Evolutionary conservation across 2,797 vertebrate species (phyloP).

Genomic region (Enoplosus armatus): DNA sequence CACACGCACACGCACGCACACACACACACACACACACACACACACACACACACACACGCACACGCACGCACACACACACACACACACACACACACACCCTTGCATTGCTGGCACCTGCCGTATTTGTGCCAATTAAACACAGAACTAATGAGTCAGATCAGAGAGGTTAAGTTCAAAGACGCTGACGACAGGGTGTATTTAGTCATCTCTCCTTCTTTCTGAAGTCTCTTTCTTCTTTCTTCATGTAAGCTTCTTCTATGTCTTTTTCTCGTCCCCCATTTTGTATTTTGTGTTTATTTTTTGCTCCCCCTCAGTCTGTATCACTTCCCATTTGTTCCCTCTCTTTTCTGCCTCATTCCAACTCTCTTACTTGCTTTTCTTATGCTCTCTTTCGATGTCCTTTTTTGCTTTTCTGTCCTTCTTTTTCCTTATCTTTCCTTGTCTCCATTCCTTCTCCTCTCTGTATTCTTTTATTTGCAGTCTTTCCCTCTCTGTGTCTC

Average conservation of each 20-base stretch:
- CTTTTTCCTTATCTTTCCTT: neutral
- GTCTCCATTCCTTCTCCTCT: neutral
- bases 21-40: neutral
- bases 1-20: neutral
- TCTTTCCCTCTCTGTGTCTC: neutral
- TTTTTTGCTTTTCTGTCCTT: neutral
- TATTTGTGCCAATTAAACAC: conserved; percentile 57
- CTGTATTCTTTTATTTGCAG: neutral
- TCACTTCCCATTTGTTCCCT: neutral
- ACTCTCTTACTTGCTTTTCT: neutral
- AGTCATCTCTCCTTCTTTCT: conserved; percentile 26
- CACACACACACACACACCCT: neutral
- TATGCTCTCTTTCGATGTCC: neutral
- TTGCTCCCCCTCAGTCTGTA: neutral
- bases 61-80: neutral
- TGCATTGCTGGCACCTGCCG: conserved; percentile 39
- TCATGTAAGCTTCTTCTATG: neutral
- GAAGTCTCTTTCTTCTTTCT: neutral
- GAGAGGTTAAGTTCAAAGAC: conserved; percentile 69
- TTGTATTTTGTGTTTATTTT: neutral
- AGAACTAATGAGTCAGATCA: conserved; percentile 66
- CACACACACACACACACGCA: neutral
- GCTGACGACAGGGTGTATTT: conserved; percentile 34
- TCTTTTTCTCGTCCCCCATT: neutral
- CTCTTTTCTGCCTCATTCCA: neutral